phyloP scores from a whole-genome alignment of 2,113 vertebrate species.

The Platysteira castanea region DNA sequence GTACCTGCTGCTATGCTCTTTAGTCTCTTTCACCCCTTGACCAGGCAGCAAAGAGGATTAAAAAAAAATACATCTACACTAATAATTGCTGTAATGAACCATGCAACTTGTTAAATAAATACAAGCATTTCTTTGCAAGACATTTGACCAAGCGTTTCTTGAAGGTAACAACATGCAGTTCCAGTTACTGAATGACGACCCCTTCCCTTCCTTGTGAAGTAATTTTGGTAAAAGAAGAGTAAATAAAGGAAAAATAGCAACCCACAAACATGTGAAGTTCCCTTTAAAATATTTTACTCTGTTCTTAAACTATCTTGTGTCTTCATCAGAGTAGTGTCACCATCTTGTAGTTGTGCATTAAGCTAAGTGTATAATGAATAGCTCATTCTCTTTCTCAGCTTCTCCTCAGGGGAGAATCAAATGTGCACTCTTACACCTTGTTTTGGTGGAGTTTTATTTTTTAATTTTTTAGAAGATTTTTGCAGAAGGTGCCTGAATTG shows the following conservation, averaged over 20 bases:
- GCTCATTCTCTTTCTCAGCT: not conserved
- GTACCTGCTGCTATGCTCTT: not conserved
- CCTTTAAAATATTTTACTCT: not conserved
- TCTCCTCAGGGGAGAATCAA: conserved; percentile 5
- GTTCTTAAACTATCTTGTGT: not conserved
- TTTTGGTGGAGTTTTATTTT: conserved; percentile 32
- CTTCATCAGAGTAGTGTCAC: not conserved
- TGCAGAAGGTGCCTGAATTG: conserved; percentile 14
- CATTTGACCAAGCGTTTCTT: not conserved
- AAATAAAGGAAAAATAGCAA: not conserved
- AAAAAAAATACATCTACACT: not conserved
- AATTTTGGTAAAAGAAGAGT: not conserved
- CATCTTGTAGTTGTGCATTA: not conserved
- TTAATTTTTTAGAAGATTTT: conserved; percentile 23
- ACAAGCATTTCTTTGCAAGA: not conserved
- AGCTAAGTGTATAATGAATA: not conserved
- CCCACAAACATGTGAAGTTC: not conserved
- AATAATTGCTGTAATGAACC: not conserved
- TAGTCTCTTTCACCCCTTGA: not conserved
- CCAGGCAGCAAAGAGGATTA: not conserved
- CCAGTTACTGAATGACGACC: not conserved
- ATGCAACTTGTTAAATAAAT: not conserved
- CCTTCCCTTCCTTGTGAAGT: not conserved
- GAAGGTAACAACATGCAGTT: not conserved
- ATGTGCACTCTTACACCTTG: not conserved